Conservation (phyloP, 2,113 vertebrate genomes). For the Scolopax mira region DNA sequence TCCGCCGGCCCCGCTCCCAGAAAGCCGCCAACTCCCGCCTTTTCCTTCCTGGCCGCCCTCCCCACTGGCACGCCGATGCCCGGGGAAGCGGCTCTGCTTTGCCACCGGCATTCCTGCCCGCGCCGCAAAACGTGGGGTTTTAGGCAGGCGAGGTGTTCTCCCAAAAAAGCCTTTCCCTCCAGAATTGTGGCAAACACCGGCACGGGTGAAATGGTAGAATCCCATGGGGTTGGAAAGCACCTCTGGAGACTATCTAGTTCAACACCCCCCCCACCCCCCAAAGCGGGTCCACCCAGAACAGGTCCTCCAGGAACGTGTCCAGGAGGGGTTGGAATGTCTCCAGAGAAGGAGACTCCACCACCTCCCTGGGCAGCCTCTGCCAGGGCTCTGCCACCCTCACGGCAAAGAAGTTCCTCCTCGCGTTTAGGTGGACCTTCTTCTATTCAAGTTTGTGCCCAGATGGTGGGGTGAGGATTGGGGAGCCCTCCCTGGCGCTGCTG, state of each 20-base stretch:
- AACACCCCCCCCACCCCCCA: too few relatives aligned
- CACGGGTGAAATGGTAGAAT: background rate
- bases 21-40: background rate
- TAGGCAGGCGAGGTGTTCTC: background rate
- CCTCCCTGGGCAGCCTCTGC: too few relatives aligned
- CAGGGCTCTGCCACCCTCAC: too few relatives aligned
- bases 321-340: too few relatives aligned
- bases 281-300: too few relatives aligned
- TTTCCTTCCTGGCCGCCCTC: background rate
- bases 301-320: too few relatives aligned
- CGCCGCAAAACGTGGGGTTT: rapidly evolving
- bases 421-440: too few relatives aligned
- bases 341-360: too few relatives aligned
- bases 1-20: background rate
- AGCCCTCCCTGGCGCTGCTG: background rate
- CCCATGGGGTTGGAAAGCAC: too few relatives aligned
- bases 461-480: background rate
- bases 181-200: rapidly evolving
- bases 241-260: too few relatives aligned
- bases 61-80: background rate
- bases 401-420: too few relatives aligned
- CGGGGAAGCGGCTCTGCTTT: background rate
- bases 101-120: background rate
- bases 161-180: background rate
- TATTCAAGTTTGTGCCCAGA: too few relatives aligned